phyloP scores from a whole-genome alignment of 2,888 invertebrate genomes.

The Patella depressa region DNA sequence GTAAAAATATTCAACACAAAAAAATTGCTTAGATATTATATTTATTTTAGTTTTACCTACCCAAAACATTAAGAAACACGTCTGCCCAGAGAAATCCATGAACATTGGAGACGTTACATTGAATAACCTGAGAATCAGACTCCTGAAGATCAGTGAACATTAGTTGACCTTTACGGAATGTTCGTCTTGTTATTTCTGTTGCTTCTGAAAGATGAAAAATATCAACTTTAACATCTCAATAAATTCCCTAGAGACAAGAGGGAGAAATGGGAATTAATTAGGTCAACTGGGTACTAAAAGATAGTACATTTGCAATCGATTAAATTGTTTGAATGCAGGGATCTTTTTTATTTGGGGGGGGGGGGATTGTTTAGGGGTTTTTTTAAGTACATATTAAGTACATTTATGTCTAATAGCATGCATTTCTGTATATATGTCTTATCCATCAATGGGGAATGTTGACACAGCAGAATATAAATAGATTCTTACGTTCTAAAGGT shows the following conservation, averaged over 20 bases:
- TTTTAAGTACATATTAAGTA: too few relatives aligned
- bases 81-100: slow-evolving; percentile 98
- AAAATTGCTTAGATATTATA: background rate
- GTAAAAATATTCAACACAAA: too few relatives aligned
- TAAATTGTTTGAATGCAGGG: too few relatives aligned
- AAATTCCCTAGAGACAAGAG: too few relatives aligned
- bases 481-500: slow-evolving; percentile 74
- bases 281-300: too few relatives aligned
- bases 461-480: background rate
- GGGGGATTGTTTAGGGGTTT: too few relatives aligned
- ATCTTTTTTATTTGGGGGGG: too few relatives aligned
- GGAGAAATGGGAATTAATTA: too few relatives aligned
- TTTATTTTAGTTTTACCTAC: slow-evolving; percentile 72
- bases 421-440: background rate
- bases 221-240: too few relatives aligned
- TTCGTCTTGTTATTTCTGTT: slow-evolving; percentile 32
- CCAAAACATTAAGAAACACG: slow-evolving; percentile 94
- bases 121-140: slow-evolving; percentile 82
- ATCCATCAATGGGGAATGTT: background rate
- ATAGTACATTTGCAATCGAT: too few relatives aligned
- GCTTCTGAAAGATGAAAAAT: slow-evolving; percentile 28
- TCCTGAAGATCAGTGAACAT: slow-evolving; percentile 80
- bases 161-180: slow-evolving; percentile 38
- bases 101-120: slow-evolving; percentile 99
- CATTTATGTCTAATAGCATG: slow-evolving; percentile 5